phyloP scores from a whole-genome alignment of 2,113 vertebrate genomes.

The Monarcha castaneiventris region DNA sequence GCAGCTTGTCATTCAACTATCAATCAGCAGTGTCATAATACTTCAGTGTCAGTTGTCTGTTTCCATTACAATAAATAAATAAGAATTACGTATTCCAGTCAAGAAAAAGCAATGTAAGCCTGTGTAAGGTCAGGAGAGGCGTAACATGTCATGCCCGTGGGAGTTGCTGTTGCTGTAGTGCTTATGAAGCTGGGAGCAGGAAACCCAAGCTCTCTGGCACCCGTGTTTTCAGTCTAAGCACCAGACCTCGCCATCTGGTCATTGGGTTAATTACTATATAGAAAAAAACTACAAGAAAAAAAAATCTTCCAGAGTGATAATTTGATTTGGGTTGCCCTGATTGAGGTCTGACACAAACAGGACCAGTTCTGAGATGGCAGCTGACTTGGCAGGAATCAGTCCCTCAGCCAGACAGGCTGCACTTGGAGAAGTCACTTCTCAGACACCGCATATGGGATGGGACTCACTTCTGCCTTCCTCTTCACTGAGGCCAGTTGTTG shows the following conservation, averaged over 20 bases:
- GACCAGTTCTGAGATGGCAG: neutral
- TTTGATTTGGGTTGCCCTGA: neutral
- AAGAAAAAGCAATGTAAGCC: neutral
- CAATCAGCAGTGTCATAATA: constrained; percentile 39
- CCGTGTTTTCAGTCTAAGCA: neutral
- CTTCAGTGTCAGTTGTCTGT: constrained; percentile 4
- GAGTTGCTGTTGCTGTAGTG: neutral
- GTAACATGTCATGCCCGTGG: neutral
- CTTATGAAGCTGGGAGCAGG: neutral
- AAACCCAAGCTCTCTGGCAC: neutral
- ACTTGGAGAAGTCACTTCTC: neutral
- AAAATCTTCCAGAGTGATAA: neutral
- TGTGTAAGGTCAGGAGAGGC: neutral
- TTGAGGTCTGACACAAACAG: neutral
- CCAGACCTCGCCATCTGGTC: neutral
- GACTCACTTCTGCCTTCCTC: neutral
- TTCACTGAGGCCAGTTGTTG: neutral
- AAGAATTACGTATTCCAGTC: constrained; percentile 37
- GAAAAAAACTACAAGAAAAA: neutral
- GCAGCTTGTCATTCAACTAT: constrained; percentile 37
- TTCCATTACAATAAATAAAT: constrained; percentile 52
- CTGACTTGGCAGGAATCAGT: neutral
- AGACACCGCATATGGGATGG: neutral
- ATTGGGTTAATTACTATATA: neutral
- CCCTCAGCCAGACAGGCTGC: neutral